Conservation (phyloP, 2,797 vertebrate species). For the Gymnopithys bicolor region DNA sequence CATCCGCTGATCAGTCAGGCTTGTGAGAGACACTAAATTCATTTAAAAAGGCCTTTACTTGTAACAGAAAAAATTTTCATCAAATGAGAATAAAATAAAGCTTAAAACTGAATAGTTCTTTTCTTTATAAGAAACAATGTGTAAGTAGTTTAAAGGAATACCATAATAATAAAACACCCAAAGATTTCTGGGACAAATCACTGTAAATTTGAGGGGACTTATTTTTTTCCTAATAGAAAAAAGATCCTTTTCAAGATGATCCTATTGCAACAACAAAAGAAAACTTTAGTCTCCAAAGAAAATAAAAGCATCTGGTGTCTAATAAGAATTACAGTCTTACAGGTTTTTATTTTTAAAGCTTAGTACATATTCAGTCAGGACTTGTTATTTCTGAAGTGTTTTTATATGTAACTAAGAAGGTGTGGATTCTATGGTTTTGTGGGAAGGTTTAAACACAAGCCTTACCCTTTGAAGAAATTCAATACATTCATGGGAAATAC, state of each 20-base stretch:
- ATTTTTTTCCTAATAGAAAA: background rate
- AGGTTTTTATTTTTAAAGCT: slow-evolving; percentile 6
- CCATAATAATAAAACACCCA: background rate
- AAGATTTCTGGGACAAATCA: background rate
- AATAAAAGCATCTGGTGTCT: slow-evolving; percentile 12
- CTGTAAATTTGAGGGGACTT: background rate
- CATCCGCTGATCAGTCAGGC: background rate
- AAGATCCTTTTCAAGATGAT: background rate
- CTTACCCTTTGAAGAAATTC: slow-evolving; percentile 41
- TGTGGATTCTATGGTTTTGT: slow-evolving; percentile 17
- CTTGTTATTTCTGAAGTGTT: slow-evolving; percentile 16
- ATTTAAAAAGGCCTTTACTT: slow-evolving; percentile 28
- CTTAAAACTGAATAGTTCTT: background rate
- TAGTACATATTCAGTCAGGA: slow-evolving; percentile 11
- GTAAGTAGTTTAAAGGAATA: background rate
- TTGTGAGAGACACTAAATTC: background rate
- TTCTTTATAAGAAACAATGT: background rate
- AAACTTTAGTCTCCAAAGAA: background rate
- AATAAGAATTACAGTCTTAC: slow-evolving; percentile 1
- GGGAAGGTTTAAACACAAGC: background rate
- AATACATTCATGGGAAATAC: slow-evolving; percentile 36
- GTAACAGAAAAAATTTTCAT: slow-evolving; percentile 19
- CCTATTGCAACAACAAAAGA: background rate
- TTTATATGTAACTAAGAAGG: slow-evolving; percentile 56
- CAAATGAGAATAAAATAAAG: background rate